A percentile compares a stretch with the other conserved stretches of the same genome.
Conservation (phyloP, 1,140 invertebrate genomes). For the Watersipora subatra region DNA sequence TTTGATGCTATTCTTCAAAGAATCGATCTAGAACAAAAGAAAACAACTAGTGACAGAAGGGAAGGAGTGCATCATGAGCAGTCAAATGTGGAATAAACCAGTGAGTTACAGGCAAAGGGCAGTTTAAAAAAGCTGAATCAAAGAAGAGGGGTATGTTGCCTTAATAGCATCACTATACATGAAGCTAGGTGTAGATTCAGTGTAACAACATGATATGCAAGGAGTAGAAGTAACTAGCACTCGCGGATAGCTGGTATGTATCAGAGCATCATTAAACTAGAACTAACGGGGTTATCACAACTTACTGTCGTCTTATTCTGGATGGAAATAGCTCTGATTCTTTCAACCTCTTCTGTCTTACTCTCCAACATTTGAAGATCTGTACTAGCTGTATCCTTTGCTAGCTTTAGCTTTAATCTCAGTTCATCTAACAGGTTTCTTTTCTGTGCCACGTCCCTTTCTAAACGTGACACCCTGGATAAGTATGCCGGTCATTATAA, state of each 20-base stretch:
- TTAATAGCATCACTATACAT: no score
- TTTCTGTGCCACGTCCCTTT: conserved; percentile 34
- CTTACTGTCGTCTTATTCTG: background rate
- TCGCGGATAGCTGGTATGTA: no score
- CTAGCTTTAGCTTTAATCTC: conserved; percentile 23
- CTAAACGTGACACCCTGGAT: conserved; percentile 26
- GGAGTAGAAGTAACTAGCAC: no score
- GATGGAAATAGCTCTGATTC: background rate
- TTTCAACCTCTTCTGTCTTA: background rate
- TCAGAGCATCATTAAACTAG: no score
- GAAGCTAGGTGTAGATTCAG: no score
- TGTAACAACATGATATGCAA: no score
- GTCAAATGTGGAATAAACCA: no score
- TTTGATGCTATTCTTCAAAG: conserved; percentile 24
- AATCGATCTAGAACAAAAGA: conserved; percentile 25
- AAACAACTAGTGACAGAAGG: background rate
- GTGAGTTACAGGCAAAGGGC: no score
- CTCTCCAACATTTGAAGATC: conserved; percentile 25
- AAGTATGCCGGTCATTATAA: background rate
- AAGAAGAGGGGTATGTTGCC: no score
- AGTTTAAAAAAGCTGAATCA: no score
- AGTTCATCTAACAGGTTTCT: conserved; percentile 30
- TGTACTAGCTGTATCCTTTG: conserved; percentile 25
- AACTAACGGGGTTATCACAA: background rate
- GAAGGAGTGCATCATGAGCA: no score